These are phyloP conservation scores for Oscheius sp. DNA, from an alignment of 2,888 invertebrate species.

Conservation along the genomic window DNA sequence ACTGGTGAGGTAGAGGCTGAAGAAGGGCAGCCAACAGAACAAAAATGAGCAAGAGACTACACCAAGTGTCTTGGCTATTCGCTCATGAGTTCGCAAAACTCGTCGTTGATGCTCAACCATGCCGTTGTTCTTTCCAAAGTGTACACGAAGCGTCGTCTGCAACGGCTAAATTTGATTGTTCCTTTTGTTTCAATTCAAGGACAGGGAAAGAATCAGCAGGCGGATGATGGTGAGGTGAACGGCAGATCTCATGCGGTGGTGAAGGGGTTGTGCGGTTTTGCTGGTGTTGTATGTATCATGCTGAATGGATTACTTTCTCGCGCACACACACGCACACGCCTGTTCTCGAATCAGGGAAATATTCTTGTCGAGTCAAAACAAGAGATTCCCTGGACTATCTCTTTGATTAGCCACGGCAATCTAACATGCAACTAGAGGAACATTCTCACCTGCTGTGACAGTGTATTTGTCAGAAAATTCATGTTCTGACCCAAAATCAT, in stretches of 20 bases:
- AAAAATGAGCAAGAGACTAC: slow-evolving; percentile 76
- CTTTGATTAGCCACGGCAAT: neutral
- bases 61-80: slow-evolving; percentile 76
- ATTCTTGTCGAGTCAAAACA: neutral
- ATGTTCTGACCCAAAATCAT: slow-evolving; percentile 70
- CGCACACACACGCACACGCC: too few relatives aligned
- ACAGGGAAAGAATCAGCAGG: neutral
- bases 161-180: slow-evolving; percentile 25
- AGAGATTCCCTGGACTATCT: too few relatives aligned
- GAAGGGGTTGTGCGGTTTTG: too few relatives aligned
- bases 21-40: slow-evolving; percentile 77
- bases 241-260: neutral
- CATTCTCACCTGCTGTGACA: slow-evolving; percentile 59
- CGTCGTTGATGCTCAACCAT: slow-evolving; percentile 69
- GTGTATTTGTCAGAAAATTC: slow-evolving; percentile 70
- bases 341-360: neutral
- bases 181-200: neutral
- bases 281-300: too few relatives aligned
- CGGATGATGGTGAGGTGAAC: too few relatives aligned
- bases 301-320: neutral
- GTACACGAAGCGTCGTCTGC: slow-evolving; percentile 69
- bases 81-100: slow-evolving; percentile 72
- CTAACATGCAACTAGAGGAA: slow-evolving; percentile 2
- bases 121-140: slow-evolving; percentile 68
- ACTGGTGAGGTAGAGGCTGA: slow-evolving; percentile 75